phyloP scores from a whole-genome alignment of 2,113 vertebrate species.

The Colaptes auratus region DNA sequence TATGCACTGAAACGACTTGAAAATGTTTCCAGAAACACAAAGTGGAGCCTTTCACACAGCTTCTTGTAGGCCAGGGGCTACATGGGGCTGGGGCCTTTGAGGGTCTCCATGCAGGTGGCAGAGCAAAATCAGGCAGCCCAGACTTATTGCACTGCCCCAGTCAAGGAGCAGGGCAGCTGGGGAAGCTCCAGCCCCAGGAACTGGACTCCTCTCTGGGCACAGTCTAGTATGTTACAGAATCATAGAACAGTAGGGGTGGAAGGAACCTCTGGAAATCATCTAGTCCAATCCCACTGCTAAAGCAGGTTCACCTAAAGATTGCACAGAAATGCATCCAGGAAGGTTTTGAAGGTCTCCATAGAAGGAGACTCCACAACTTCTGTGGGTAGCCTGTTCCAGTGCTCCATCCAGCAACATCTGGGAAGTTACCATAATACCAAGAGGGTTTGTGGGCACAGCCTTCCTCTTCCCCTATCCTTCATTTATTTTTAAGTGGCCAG shows the following conservation, averaged over 20 bases:
- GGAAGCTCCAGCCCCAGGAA: not conserved
- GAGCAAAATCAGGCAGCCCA: not conserved
- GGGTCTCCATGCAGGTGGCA: not conserved
- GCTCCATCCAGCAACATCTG: not conserved
- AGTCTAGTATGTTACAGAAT: too few relatives aligned
- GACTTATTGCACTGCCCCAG: not conserved
- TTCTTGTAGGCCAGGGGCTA: accelerated
- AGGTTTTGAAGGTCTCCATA: too few relatives aligned
- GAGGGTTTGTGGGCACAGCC: not conserved
- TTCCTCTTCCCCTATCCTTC: not conserved
- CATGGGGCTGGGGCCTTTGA: not conserved
- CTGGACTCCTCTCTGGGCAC: too few relatives aligned
- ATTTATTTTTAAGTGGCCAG: not conserved
- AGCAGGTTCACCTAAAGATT: too few relatives aligned
- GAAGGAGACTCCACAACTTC: too few relatives aligned
- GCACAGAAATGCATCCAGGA: too few relatives aligned
- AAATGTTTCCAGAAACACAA: not conserved
- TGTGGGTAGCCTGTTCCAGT: too few relatives aligned
- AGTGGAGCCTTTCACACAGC: not conserved
- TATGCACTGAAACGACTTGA: not conserved
- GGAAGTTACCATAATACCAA: not conserved
- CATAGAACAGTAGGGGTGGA: too few relatives aligned
- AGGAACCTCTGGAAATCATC: too few relatives aligned
- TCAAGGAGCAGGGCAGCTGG: not conserved
- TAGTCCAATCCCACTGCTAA: too few relatives aligned